Evolutionary conservation across 2,113 vertebrate species (phyloP).

Genomic region (Circaetus gallicus): DNA sequence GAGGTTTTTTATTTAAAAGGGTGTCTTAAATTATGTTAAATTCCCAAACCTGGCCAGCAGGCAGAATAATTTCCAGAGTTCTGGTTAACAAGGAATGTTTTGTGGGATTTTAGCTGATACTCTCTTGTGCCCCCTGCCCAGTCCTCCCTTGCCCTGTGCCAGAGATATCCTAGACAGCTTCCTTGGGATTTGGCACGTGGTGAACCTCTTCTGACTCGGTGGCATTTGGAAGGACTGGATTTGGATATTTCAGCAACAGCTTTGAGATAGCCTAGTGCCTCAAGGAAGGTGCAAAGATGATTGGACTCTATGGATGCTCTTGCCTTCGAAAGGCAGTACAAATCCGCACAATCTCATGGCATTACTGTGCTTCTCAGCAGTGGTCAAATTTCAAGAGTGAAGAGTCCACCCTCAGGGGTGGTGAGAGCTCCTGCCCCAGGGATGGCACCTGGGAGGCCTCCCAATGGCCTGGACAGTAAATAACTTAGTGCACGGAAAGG

Average conservation of each 20-base stretch:
- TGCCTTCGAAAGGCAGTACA: not conserved
- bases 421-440: not conserved
- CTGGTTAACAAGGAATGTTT: slow-evolving; percentile 67
- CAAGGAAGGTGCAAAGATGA: not conserved
- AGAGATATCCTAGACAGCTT: not conserved
- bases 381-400: not conserved
- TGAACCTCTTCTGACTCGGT: not conserved
- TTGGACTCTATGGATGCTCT: not conserved
- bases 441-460: not conserved
- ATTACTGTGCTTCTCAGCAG: not conserved
- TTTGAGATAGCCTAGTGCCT: not conserved
- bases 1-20: not conserved
- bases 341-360: not conserved
- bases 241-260: not conserved
- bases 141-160: not conserved
- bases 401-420: not conserved
- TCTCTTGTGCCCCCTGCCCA: not conserved
- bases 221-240: not conserved
- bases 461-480: not conserved
- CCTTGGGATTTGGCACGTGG: slow-evolving; percentile 42
- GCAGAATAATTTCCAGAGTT: slow-evolving; percentile 42
- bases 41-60: slow-evolving; percentile 73
- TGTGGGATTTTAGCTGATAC: not conserved
- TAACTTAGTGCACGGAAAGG: not conserved
- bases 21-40: slow-evolving; percentile 26